phyloP scores from a whole-genome alignment of 2,888 invertebrate species.

The Monopis laevigella region DNA sequence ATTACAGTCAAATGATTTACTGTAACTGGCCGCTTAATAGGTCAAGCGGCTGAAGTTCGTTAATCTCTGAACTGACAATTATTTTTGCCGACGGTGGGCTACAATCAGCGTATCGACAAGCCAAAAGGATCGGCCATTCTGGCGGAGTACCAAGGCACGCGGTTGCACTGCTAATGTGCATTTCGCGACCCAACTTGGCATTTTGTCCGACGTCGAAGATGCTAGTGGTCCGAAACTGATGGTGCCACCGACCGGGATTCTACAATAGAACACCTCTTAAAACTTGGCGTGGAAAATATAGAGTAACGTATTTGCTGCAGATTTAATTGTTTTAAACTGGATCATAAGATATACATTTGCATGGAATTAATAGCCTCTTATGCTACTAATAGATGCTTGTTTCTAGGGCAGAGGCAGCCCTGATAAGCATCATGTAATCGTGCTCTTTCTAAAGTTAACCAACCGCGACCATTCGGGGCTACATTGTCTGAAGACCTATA shows the following conservation, averaged over 20 bases:
- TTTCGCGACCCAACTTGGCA: conserved; percentile 60
- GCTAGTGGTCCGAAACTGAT: conserved; percentile 22
- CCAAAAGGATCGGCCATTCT: conserved; percentile 64
- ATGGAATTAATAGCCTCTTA: too few species aligned
- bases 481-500: conserved; percentile 14
- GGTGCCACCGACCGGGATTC: too few species aligned
- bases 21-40: conserved; percentile 38
- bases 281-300: too few species aligned
- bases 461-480: too few species aligned
- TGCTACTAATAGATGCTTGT: too few species aligned
- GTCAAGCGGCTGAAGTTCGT: conserved; percentile 62
- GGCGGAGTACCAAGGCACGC: conserved; percentile 65
- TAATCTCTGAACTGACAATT: conserved; percentile 63
- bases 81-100: conserved; percentile 51
- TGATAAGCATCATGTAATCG: not conserved
- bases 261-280: too few species aligned
- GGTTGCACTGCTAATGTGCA: conserved; percentile 54
- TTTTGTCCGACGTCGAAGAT: conserved; percentile 35
- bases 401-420: not conserved
- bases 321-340: too few species aligned
- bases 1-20: conserved; percentile 15
- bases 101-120: conserved; percentile 55
- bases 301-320: too few species aligned
- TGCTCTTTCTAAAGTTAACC: conserved; percentile 12
- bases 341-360: too few species aligned